Conservation (phyloP, 1,140 invertebrate species). For the Nephila pilipes region DNA sequence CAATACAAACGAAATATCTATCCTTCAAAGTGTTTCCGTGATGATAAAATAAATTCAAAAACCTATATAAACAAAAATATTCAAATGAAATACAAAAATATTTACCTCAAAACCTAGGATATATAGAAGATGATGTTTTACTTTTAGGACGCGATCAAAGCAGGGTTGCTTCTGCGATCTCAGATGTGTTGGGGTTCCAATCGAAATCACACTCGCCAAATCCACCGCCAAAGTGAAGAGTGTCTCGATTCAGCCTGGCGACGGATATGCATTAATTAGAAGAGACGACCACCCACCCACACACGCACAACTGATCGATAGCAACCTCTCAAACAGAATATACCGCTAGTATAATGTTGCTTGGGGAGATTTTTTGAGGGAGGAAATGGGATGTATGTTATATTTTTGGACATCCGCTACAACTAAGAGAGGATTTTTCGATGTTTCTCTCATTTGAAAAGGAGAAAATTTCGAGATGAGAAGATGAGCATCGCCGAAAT, state of each 20-base stretch:
- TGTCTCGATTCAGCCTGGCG: neutral
- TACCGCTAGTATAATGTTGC: neutral
- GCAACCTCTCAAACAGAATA: neutral
- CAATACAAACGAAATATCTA: neutral
- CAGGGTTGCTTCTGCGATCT: neutral
- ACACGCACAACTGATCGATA: neutral
- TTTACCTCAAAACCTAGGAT: slow-evolving; percentile 1
- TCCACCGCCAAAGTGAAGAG: neutral
- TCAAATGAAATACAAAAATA: neutral
- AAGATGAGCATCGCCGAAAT: too few relatives aligned
- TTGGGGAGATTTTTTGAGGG: neutral
- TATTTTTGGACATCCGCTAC: too few relatives aligned
- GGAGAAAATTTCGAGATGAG: too few relatives aligned
- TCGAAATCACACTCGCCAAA: neutral
- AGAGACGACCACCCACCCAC: neutral
- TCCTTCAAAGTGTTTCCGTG: neutral
- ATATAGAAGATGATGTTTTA: neutral
- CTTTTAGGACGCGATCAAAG: neutral
- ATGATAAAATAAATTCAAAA: neutral
- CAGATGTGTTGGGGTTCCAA: neutral
- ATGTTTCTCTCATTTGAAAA: too few relatives aligned
- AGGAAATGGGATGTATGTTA: too few relatives aligned
- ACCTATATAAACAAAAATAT: neutral
- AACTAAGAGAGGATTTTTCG: too few relatives aligned
- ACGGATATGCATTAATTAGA: slow-evolving; percentile 10